Evolutionary conservation across 2,888 invertebrate genomes (phyloP).

Genomic region (Trachelus troglodyta): DNA sequence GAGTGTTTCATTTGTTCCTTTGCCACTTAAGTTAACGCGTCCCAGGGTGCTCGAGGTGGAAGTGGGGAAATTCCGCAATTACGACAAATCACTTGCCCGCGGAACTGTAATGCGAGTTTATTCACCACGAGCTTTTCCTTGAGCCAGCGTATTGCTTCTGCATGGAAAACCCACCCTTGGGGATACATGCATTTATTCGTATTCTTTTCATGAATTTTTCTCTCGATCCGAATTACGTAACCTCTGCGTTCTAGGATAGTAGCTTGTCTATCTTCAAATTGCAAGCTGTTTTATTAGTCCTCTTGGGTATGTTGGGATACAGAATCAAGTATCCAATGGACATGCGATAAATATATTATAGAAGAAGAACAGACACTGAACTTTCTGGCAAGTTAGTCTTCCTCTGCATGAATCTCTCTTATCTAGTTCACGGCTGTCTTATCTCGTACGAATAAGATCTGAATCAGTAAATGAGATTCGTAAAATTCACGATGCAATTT

Average conservation of each 20-base stretch:
- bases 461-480: not conserved
- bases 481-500: not conserved
- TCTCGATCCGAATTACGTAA: not conserved
- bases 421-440: not conserved
- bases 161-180: not conserved
- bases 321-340: not conserved
- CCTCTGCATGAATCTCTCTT: not conserved
- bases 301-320: not conserved
- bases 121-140: not conserved
- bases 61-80: constrained; percentile 46
- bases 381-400: not conserved
- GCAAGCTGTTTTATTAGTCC: not conserved
- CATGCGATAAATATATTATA: not conserved
- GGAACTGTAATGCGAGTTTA: constrained; percentile 15
- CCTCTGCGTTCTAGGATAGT: not conserved
- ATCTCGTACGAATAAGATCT: not conserved
- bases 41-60: not conserved
- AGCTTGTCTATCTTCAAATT: not conserved
- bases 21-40: not conserved
- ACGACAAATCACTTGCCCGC: constrained; percentile 47
- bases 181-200: not conserved
- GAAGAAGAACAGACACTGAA: not conserved
- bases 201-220: not conserved
- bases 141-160: not conserved
- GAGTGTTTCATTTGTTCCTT: constrained; percentile 19